phyloP scores from a whole-genome alignment of 1,140 invertebrate species.

The Triops longicaudatus region DNA sequence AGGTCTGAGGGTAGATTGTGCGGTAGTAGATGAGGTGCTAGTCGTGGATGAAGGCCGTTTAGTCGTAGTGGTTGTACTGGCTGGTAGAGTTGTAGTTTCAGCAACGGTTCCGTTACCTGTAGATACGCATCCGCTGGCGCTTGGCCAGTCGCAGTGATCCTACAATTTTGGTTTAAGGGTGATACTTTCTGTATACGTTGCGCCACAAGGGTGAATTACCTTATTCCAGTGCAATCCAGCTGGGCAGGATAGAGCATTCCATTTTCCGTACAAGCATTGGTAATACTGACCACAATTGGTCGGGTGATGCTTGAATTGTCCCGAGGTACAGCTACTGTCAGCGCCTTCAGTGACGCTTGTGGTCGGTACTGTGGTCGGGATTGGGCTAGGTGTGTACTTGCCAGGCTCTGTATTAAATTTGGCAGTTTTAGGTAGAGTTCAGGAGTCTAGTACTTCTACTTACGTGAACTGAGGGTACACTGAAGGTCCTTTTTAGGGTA shows the following conservation, averaged over 20 bases:
- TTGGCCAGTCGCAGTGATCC: constrained; percentile 28
- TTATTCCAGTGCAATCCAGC: constrained; percentile 25
- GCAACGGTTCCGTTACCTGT: neutral
- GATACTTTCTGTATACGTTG: neutral
- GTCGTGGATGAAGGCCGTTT: constrained; percentile 25
- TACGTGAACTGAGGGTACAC: neutral
- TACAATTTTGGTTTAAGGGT: neutral
- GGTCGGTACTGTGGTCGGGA: neutral
- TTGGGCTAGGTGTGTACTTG: neutral
- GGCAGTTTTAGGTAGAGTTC: neutral
- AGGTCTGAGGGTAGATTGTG: constrained; percentile 29
- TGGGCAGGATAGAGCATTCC: neutral
- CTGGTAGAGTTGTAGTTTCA: constrained; percentile 18
- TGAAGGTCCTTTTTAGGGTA: constrained; percentile 41
- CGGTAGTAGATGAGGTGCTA: constrained; percentile 31
- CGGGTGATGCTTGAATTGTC: constrained; percentile 52
- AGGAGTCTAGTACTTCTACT: neutral
- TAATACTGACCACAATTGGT: constrained; percentile 69
- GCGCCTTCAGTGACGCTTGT: neutral
- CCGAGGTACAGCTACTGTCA: constrained; percentile 44
- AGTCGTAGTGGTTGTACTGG: constrained; percentile 29
- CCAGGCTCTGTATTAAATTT: neutral
- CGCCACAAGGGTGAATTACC: constrained; percentile 8
- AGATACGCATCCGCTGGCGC: constrained; percentile 19
- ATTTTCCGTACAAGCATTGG: constrained; percentile 60